Evolutionary conservation across 2,888 invertebrate species (phyloP).

Genomic region (Zele albiditarsus): DNA sequence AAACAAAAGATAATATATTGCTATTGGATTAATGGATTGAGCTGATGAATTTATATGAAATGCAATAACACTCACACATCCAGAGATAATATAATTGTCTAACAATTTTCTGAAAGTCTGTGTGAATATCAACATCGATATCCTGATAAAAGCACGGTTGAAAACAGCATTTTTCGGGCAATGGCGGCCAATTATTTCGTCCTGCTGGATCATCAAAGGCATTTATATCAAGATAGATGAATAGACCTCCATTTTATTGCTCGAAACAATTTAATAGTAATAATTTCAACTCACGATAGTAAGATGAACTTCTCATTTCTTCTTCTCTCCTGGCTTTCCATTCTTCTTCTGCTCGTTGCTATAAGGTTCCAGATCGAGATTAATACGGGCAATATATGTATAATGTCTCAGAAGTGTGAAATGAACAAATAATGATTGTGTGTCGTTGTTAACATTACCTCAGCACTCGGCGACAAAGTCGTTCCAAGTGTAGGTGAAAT

Average conservation of each 20-base stretch:
- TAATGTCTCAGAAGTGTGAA: background rate
- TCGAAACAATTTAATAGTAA: conserved; percentile 4
- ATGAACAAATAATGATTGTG: background rate
- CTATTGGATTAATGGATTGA: background rate
- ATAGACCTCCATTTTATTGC: background rate
- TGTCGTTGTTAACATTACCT: conserved; percentile 53
- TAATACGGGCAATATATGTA: background rate
- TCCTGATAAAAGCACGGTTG: conserved; percentile 99
- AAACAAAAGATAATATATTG: conserved; percentile 4
- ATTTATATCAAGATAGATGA: conserved; percentile 40
- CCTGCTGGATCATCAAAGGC: conserved; percentile 73
- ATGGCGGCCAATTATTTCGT: conserved; percentile 98
- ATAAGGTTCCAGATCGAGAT: conserved; percentile 51
- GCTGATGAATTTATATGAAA: background rate
- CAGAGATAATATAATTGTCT: conserved; percentile 95
- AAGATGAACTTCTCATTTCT: conserved; percentile 73
- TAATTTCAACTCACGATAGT: conserved; percentile 69
- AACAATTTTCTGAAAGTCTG: conserved; percentile 97
- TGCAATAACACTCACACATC: conserved; percentile 86
- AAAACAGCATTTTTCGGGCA: conserved; percentile 93
- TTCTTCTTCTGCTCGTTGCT: conserved; percentile 93
- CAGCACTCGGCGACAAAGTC: conserved; percentile 59
- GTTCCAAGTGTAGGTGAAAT: conserved; percentile 61
- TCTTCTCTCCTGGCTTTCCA: conserved; percentile 80
- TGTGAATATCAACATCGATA: conserved; percentile 97